A percentile compares a stretch with the other conserved stretches of the same genome.
Conservation (phyloP, 1,140 invertebrate species). For the Aphaenogaster ashmeadi region DNA sequence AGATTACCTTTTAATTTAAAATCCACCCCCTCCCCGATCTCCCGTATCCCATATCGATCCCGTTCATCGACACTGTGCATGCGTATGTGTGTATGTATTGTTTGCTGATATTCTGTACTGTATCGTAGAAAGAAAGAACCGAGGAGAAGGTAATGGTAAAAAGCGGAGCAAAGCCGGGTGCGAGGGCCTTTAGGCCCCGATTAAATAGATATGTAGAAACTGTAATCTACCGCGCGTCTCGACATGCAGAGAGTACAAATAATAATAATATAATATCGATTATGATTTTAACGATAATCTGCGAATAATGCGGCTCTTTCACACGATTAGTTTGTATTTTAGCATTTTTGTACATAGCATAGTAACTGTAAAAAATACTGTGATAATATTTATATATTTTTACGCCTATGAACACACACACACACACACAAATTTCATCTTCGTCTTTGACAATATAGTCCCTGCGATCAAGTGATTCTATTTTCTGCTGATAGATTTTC, state of each 20-base stretch:
- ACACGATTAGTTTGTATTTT: constrained; percentile 73
- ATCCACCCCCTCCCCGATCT: constrained; percentile 34
- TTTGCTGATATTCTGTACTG: constrained; percentile 60
- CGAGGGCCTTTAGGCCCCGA: neutral
- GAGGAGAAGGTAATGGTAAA: constrained; percentile 59
- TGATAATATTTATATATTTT: constrained; percentile 87
- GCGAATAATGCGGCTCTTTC: constrained; percentile 70
- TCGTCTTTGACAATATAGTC: constrained; percentile 42
- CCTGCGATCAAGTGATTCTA: constrained; percentile 35
- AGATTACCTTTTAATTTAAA: constrained; percentile 73
- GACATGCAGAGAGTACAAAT: constrained; percentile 78
- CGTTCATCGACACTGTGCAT: constrained; percentile 74
- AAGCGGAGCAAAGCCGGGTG: neutral
- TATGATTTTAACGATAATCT: constrained; percentile 66
- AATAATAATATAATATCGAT: constrained; percentile 69
- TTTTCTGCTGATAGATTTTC: constrained; percentile 34
- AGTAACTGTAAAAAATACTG: constrained; percentile 85
- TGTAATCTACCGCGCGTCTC: constrained; percentile 56
- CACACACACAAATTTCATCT: constrained; percentile 37
- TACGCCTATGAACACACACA: constrained; percentile 65
- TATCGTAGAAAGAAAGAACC: constrained; percentile 39
- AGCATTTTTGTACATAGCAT: constrained; percentile 84
- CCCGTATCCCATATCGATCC: constrained; percentile 40
- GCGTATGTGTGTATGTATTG: constrained; percentile 68
- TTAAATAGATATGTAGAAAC: constrained; percentile 53